These are phyloP conservation scores for Branchellion lobata DNA, from an alignment of 2,888 invertebrate genomes.

Conservation along the genomic window DNA sequence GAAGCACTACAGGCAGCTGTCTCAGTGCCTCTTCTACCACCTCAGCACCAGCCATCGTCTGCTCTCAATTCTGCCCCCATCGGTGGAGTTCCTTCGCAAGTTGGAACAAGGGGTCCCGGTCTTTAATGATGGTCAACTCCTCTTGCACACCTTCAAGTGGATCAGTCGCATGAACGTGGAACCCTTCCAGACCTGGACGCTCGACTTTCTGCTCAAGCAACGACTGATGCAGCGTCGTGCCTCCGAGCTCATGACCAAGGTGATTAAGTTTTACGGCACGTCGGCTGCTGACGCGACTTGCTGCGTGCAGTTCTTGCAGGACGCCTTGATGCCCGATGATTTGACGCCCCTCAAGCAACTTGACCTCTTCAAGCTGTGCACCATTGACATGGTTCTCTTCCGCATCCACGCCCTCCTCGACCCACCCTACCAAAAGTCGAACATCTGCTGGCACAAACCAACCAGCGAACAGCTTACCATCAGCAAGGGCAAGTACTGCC, in stretches of 20 bases:
- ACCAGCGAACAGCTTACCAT: background rate
- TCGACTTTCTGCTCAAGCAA: slow-evolving; percentile 76
- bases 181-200: slow-evolving; percentile 79
- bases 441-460: background rate
- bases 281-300: slow-evolving; percentile 63
- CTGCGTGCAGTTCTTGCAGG: background rate
- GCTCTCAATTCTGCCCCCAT: slow-evolving; percentile 82
- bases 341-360: background rate
- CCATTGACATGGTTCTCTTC: slow-evolving; percentile 72
- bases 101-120: slow-evolving; percentile 70
- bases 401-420: slow-evolving; percentile 73
- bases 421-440: background rate
- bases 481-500: background rate
- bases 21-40: slow-evolving; percentile 84
- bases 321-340: background rate
- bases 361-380: slow-evolving; percentile 58
- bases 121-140: slow-evolving; percentile 71
- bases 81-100: slow-evolving; percentile 80
- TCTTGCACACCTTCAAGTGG: slow-evolving; percentile 84
- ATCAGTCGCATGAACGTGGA: slow-evolving; percentile 81
- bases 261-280: slow-evolving; percentile 70
- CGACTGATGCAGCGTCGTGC: slow-evolving; percentile 57
- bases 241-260: slow-evolving; percentile 54
- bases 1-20: slow-evolving; percentile 54
- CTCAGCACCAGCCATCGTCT: slow-evolving; percentile 82